Evolutionary conservation across 2,797 vertebrate species (phyloP).

Genomic region (Chrosomus eos): DNA sequence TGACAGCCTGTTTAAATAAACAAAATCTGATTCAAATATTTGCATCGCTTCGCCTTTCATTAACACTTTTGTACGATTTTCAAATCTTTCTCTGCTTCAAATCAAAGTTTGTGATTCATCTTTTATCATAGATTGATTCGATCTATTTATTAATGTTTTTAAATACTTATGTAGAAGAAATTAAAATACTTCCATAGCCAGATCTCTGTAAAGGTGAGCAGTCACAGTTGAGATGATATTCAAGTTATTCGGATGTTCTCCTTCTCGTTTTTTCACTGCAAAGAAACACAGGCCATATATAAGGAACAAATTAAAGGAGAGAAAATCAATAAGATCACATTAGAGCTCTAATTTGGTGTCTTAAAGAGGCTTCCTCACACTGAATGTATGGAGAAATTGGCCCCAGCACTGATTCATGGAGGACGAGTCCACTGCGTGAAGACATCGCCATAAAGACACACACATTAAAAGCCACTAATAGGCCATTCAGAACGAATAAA

Average conservation of each 20-base stretch:
- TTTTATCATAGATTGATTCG: not conserved
- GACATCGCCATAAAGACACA: conserved; percentile 49
- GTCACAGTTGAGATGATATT: not conserved
- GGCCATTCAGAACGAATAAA: conserved; percentile 23
- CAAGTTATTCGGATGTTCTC: not conserved
- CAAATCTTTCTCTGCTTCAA: not conserved
- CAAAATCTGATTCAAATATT: not conserved
- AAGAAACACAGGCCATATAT: conserved; percentile 69
- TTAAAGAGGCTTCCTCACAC: conserved; percentile 68
- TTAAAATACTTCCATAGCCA: too few species aligned
- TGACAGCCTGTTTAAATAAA: not conserved
- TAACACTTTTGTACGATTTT: too few species aligned
- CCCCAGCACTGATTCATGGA: conserved; percentile 69
- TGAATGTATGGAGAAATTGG: conserved; percentile 75
- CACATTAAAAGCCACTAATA: conserved; percentile 51
- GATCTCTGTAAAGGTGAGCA: not conserved
- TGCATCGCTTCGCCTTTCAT: not conserved
- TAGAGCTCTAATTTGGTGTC: conserved; percentile 75
- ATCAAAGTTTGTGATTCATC: not conserved
- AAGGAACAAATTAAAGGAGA: conserved; percentile 74
- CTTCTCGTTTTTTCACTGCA: not conserved
- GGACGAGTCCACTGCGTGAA: conserved; percentile 50
- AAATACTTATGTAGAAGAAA: not conserved
- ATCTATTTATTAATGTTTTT: not conserved
- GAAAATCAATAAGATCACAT: conserved; percentile 78